Percentiles rank a stretch among this genome's conserved stretches.
Evolutionary conservation across 2,113 vertebrate species (phyloP).

Genomic region (Caranx ignobilis): DNA sequence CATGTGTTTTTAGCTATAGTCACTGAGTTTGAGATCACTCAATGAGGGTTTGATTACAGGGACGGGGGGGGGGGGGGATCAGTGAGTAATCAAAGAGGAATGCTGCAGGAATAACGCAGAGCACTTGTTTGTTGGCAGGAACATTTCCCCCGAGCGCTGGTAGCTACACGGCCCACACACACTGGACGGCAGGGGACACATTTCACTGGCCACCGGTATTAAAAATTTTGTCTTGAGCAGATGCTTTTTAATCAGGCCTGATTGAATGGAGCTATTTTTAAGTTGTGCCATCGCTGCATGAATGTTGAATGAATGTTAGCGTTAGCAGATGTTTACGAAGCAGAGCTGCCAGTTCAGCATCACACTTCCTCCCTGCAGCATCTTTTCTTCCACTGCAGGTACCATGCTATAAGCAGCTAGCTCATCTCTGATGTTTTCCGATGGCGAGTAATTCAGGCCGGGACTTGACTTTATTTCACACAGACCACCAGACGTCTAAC

Average conservation of each 20-base stretch:
- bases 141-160: constrained; percentile 48
- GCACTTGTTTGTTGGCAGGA: constrained; percentile 68
- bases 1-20: neutral
- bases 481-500: no score
- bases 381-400: no score
- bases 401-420: no score
- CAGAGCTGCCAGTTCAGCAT: no score
- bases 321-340: no score
- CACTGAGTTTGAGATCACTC: constrained; percentile 25
- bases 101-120: constrained; percentile 50
- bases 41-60: constrained; percentile 40
- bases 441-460: no score
- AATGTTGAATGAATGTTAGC: no score
- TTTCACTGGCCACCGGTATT: constrained; percentile 55
- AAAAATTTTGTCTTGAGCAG: constrained; percentile 40
- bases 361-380: no score
- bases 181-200: constrained; percentile 63
- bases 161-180: constrained; percentile 65
- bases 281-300: no score
- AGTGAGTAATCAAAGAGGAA: constrained; percentile 42
- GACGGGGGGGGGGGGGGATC: constrained; percentile 15
- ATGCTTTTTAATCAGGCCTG: constrained; percentile 37
- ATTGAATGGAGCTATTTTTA: constrained; percentile 26
- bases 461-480: no score
- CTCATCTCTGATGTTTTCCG: no score